These are phyloP conservation scores for Caenorhabditis panamensis DNA, from an alignment of 2,888 invertebrate genomes.

Conservation along the genomic window DNA sequence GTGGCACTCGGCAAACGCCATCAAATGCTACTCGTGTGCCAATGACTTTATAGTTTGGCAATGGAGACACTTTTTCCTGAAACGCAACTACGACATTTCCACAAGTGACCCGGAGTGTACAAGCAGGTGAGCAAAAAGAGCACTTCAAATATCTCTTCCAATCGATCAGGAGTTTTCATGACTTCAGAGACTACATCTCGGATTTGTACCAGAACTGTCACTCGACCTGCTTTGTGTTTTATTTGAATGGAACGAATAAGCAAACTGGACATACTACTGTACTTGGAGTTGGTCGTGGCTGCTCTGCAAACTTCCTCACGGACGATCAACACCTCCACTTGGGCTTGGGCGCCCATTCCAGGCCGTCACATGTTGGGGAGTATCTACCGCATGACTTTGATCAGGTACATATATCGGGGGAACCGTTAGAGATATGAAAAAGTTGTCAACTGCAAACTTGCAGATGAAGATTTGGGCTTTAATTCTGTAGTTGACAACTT, in stretches of 20 bases:
- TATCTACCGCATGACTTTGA: constrained; percentile 76
- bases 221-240: constrained; percentile 76
- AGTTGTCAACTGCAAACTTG: too few relatives aligned
- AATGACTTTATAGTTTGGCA: constrained; percentile 80
- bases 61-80: constrained; percentile 79
- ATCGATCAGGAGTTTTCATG: constrained; percentile 32
- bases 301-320: constrained; percentile 74
- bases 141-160: background rate
- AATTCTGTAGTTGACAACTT: too few relatives aligned
- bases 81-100: constrained; percentile 76
- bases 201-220: constrained; percentile 69
- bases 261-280: constrained; percentile 70
- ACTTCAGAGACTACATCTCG: constrained; percentile 65
- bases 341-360: constrained; percentile 73
- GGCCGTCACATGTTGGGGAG: constrained; percentile 71
- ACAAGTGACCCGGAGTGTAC: constrained; percentile 73
- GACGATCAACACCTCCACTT: constrained; percentile 77
- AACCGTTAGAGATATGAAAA: too few relatives aligned
- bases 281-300: constrained; percentile 76
- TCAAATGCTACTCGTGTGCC: constrained; percentile 78
- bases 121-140: constrained; percentile 43
- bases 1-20: constrained; percentile 50
- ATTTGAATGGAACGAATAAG: constrained; percentile 76
- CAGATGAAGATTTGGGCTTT: too few relatives aligned
- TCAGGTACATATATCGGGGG: constrained; percentile 67